Percentiles rank a stretch among this genome's conserved stretches.
Conservation (phyloP, 2,888 invertebrate species). For the Rhopalosiphum nymphaeae region DNA sequence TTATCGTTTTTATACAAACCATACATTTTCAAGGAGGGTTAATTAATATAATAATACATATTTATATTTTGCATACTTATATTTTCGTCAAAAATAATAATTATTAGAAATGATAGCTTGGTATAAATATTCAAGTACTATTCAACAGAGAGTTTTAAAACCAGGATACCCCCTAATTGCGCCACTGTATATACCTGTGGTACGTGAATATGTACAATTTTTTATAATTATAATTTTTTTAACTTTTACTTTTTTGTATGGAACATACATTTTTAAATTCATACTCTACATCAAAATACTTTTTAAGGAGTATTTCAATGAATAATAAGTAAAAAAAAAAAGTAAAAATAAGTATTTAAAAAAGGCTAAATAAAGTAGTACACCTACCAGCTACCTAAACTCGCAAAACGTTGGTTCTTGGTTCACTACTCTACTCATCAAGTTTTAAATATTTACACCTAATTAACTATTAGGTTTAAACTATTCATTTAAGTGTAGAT, state of each 20-base stretch:
- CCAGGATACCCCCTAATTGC: not conserved
- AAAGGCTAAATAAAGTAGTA: not conserved
- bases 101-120: not conserved
- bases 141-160: not conserved
- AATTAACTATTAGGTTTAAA: not conserved
- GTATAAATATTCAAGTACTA: not conserved
- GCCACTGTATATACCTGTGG: not conserved
- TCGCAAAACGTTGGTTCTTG: not conserved
- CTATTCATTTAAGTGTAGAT: not conserved
- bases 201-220: not conserved
- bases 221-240: not conserved
- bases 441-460: not conserved
- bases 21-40: not conserved
- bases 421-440: not conserved
- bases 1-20: not conserved
- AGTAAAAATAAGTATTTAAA: not conserved
- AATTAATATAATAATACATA: not conserved
- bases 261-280: not conserved
- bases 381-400: not conserved
- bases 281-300: not conserved
- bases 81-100: not conserved
- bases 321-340: not conserved
- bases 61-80: not conserved
- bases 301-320: not conserved
- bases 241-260: not conserved